Conservation (phyloP, 2,113 vertebrate species). For the Myrmophylax atrothorax region DNA sequence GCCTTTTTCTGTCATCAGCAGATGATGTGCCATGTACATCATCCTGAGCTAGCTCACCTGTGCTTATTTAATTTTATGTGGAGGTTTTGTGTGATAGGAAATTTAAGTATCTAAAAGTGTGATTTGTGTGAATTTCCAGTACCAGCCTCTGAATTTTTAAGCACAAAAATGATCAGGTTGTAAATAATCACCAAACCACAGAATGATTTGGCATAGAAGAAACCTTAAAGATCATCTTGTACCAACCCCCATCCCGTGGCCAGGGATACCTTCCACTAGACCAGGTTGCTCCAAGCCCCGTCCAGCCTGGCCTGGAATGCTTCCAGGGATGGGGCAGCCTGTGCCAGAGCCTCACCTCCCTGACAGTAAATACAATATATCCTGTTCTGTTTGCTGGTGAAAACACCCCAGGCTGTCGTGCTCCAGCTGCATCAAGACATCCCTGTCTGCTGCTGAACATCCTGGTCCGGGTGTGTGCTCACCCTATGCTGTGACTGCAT, state of each 20-base stretch:
- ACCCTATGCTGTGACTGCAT: not conserved
- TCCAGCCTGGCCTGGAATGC: not conserved
- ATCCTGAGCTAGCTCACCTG: not conserved
- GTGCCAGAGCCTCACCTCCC: not conserved
- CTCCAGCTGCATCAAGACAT: not conserved
- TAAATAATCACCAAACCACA: not conserved
- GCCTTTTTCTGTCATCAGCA: not conserved
- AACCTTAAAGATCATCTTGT: not conserved
- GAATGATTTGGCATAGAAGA: not conserved
- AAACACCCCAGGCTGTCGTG: not conserved
- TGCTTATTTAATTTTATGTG: not conserved
- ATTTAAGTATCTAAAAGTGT: not conserved
- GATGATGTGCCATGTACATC: not conserved
- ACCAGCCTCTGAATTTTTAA: not conserved
- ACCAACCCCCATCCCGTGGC: not conserved
- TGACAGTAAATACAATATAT: not conserved
- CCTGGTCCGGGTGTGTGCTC: not conserved
- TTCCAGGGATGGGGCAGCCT: not conserved
- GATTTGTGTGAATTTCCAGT: not conserved
- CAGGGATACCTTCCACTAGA: not conserved
- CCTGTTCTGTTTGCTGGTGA: not conserved
- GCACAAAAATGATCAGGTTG: not conserved
- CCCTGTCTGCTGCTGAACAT: not conserved
- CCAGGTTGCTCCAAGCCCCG: not conserved
- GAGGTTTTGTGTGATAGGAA: not conserved